Percentiles rank a stretch among this genome's conserved stretches.
These are phyloP conservation scores for Protobothrops flavoviridis DNA, from an alignment of 2,113 vertebrate genomes.

Conservation along the genomic window DNA sequence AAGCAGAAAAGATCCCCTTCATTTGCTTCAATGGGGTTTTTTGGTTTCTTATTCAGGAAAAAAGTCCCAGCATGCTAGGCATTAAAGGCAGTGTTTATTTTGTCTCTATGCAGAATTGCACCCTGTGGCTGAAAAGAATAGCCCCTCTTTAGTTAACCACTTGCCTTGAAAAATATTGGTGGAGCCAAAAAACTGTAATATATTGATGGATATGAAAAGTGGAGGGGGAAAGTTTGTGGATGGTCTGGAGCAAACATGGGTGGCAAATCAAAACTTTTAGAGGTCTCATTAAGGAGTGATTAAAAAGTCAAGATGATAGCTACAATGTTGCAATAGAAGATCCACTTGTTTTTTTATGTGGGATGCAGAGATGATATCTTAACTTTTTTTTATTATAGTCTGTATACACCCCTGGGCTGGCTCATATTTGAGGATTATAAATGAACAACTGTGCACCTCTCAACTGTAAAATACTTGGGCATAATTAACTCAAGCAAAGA, in stretches of 20 bases:
- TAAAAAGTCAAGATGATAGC: neutral
- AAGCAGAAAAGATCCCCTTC: neutral
- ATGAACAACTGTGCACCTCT: slow-evolving; percentile 47
- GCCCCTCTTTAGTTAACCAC: neutral
- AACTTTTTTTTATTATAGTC: neutral
- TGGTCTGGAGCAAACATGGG: slow-evolving; percentile 37
- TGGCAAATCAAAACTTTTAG: slow-evolving; percentile 52
- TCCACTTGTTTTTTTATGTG: neutral
- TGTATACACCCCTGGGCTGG: slow-evolving; percentile 12
- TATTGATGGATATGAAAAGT: slow-evolving; percentile 45
- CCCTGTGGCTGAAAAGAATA: slow-evolving; percentile 24
- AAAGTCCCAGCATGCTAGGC: neutral
- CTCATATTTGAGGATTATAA: slow-evolving; percentile 56
- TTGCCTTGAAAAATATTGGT: neutral
- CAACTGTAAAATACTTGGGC: slow-evolving; percentile 23
- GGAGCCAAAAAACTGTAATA: slow-evolving; percentile 23
- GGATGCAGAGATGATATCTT: neutral
- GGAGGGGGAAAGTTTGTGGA: slow-evolving; percentile 4
- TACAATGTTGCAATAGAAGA: neutral
- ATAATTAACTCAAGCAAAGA: slow-evolving; percentile 59
- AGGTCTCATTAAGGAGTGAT: neutral
- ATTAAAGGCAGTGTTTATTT: neutral
- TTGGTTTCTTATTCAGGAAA: neutral
- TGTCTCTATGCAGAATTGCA: neutral
- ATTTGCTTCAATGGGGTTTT: neutral